Evolutionary conservation across 1,140 invertebrate genomes (phyloP), one percentile per base, ranked within the genome.

Genomic region (Amphibalanus amphitrite): DNA sequence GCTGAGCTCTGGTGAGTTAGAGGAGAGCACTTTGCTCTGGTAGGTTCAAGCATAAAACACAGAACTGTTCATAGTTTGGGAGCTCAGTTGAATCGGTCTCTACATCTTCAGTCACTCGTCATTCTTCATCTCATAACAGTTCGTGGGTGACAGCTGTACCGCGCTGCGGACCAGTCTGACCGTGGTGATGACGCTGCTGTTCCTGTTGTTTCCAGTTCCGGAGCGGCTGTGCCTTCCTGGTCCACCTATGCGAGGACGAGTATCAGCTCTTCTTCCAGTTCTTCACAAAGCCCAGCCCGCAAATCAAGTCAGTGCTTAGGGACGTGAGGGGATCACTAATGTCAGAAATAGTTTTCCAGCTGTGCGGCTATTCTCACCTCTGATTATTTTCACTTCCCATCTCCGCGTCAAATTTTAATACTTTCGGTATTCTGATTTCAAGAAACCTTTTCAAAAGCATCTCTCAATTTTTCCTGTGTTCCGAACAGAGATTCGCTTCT

Each of bases 171-270:
- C 13, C 47, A 15, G 13, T 15, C 13, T 15, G 25, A 59, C 47
- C 13, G 13, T 59, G 13, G 25, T 59, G 13, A 59, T 15, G 25
- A 15, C 47, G 13, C 47, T 59, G 13, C 47, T 59, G 13, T 15
- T 15, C 47, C 47, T 59, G 13, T 25, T 59, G 13, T 59, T 59
- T 59, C 25, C 47, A 59, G 47, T 13, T 94, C 70, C 82, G 95
- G 70, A 90, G 90, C 75, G 89, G 92, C 0, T 94, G 91, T 82
- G 88, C 92, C 3, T 88, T 97, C 76, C 83, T 95, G 15, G 85
- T 97, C 25, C 92, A 95, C 79, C 87, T 95, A 0, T 94, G 92
- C 74, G 88, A 93, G 77, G 94, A 98, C 81, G 95, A 97, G 79
- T 87, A 92, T 76, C 86, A 90, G 74, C 82, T 97, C 6, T 97